Evolutionary conservation across 2,888 invertebrate species (phyloP).

Genomic region (Drosophila antonietae): DNA sequence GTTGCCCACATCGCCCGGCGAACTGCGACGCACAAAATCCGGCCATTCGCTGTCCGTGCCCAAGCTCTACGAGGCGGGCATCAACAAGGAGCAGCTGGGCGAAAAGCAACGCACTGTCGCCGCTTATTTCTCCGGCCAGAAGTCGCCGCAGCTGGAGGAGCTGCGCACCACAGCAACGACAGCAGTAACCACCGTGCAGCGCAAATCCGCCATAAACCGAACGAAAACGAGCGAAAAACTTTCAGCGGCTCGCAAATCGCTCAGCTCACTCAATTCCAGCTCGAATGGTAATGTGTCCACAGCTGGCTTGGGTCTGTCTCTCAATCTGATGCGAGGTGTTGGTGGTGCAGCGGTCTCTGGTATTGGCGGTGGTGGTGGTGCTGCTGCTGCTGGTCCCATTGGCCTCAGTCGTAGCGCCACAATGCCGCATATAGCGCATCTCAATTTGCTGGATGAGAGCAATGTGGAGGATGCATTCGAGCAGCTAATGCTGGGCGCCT

Average conservation of each 20-base stretch:
- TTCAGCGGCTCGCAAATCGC: conserved; percentile 84
- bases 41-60: conserved; percentile 90
- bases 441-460: conserved; percentile 90
- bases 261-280: conserved; percentile 63
- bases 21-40: conserved; percentile 88
- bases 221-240: conserved; percentile 86
- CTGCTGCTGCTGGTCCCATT: conserved; percentile 22
- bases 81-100: conserved; percentile 88
- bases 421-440: conserved; percentile 89
- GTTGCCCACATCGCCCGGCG: conserved; percentile 26
- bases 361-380: conserved; percentile 25
- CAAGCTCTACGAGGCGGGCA: conserved; percentile 92
- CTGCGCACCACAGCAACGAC: conserved; percentile 55
- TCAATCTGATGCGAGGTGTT: conserved; percentile 32
- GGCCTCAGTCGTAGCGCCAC: conserved; percentile 90
- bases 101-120: conserved; percentile 90
- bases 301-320: conserved; percentile 42
- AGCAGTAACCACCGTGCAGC: conserved; percentile 15
- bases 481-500: conserved; percentile 89
- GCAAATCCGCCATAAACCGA: conserved; percentile 84
- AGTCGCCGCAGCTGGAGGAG: conserved; percentile 82
- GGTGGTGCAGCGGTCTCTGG: conserved; percentile 17
- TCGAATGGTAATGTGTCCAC: conserved; percentile 70
- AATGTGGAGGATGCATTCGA: conserved; percentile 96
- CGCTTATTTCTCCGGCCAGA: conserved; percentile 88